These are phyloP conservation scores for Oophaga sylvatica DNA, from an alignment of 2,797 vertebrate species.

Conservation along the genomic window DNA sequence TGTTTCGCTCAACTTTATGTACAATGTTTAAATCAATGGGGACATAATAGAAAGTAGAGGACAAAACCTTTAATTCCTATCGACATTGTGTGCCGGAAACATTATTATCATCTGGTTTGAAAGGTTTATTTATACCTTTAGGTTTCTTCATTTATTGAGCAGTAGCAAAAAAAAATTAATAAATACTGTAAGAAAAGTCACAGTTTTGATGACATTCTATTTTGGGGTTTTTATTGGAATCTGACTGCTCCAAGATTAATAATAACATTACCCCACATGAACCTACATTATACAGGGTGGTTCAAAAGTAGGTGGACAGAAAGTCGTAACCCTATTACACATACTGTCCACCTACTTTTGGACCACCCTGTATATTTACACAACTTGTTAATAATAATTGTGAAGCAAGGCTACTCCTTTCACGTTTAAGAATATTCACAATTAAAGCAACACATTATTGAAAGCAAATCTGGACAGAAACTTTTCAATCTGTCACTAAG, in stretches of 20 bases:
- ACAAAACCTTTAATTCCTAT: neutral
- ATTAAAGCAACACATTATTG: conserved; percentile 25
- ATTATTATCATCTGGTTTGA: neutral
- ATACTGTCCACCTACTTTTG: too few species aligned
- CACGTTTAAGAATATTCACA: conserved; percentile 16
- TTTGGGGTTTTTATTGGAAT: neutral
- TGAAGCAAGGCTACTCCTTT: neutral
- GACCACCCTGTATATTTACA: neutral
- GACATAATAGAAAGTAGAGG: too few species aligned
- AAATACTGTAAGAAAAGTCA: neutral
- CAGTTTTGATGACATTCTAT: conserved; percentile 9
- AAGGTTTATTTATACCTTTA: neutral
- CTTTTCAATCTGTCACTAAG: conserved; percentile 20
- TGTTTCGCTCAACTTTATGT: too few species aligned
- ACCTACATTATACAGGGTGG: neutral
- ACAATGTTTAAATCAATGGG: too few species aligned
- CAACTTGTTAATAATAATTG: conserved; percentile 8
- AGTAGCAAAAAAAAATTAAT: neutral
- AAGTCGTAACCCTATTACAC: too few species aligned
- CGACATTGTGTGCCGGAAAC: neutral
- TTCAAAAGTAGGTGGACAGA: too few species aligned
- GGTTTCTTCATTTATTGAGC: neutral
- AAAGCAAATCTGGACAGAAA: conserved; percentile 22
- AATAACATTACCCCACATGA: conserved; percentile 3
- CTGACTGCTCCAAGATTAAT: conserved; percentile 1